Evolutionary conservation across 2,113 vertebrate species (phyloP), one percentile per base, ranked within the genome.

Genomic region (Heterotis niloticus): DNA sequence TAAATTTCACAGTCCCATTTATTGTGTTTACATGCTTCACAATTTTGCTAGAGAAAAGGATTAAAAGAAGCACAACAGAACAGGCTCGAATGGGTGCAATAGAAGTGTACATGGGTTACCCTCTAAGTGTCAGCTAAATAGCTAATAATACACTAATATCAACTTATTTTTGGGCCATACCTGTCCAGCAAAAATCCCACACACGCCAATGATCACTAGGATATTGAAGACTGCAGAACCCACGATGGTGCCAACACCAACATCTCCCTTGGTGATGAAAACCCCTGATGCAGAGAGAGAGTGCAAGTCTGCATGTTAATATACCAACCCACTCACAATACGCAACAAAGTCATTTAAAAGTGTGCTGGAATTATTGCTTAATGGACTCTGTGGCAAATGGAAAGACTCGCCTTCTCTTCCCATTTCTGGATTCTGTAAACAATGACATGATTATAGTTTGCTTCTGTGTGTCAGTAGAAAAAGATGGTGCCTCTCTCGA

Each of bases 191-290:
- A 93, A 93, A 80, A 93, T 91, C 67, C 91, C 92, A 79, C 92
- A 87, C 75, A 93, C 87, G n/a, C 92, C 92, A 26, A 93, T 93
- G 81, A 93, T 92, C 76, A 93, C 90, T 71, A 93, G 86, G 82
- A 93, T 93, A 89, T 93, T 93, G 83, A 93, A 93, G 82, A 93
- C 92, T 9, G 92, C 92, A 0, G 92, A 93, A n/a, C 92, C 92
- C 1, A 93, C 91, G 5, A 93, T 93, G 0, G 92, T 93, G 59
- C 91, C 92, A 0, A 93, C 91, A 0, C 92, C 92, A 0, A 93
- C 87, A 13, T 93, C 91, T 62, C 92, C 91, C 82, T 93, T 91
- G 18, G 92, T 92, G 85, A 93, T 93, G 82, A 93, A 93, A 23
- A 93, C 92, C 68, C 89, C 92, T 93, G 87, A n/a, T 44, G 80